Evolutionary conservation across 2,888 invertebrate species (phyloP).

Genomic region (Andrena hattorfiana): DNA sequence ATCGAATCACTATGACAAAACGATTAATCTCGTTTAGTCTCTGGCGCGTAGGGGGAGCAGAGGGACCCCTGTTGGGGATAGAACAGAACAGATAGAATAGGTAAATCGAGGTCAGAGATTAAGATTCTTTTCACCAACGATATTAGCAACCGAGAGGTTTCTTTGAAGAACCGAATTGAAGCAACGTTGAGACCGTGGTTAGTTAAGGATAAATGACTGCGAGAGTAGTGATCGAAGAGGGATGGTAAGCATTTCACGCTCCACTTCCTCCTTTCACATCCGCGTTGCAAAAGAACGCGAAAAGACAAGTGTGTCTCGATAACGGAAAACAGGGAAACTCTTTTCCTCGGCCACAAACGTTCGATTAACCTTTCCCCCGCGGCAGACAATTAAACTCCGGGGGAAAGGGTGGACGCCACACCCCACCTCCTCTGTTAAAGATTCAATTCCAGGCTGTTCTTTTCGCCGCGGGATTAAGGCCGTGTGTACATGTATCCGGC

Average conservation of each 20-base stretch:
- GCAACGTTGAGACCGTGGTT: too few relatives aligned
- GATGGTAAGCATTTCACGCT: too few relatives aligned
- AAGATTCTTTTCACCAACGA: too few relatives aligned
- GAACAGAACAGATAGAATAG: neutral
- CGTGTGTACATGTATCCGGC: slow-evolving; percentile 59
- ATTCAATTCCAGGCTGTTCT: slow-evolving; percentile 60
- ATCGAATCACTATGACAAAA: slow-evolving; percentile 70
- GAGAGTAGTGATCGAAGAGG: too few relatives aligned
- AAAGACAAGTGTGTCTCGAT: neutral
- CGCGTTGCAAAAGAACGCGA: neutral
- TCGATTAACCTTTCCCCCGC: slow-evolving; percentile 22
- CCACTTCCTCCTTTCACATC: neutral
- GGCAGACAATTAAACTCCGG: slow-evolving; percentile 50
- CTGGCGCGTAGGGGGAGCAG: slow-evolving; percentile 9
- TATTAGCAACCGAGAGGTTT: too few relatives aligned
- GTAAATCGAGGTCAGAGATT: neutral
- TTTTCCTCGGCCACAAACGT: slow-evolving; percentile 1
- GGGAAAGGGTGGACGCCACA: neutral
- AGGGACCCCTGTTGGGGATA: neutral
- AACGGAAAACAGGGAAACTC: slow-evolving; percentile 23
- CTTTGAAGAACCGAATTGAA: too few relatives aligned
- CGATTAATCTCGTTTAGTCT: slow-evolving; percentile 73
- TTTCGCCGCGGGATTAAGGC: slow-evolving; percentile 67
- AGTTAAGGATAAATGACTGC: too few relatives aligned
- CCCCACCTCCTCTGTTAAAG: slow-evolving; percentile 17